These are phyloP conservation scores for Acutogordius australiensis DNA, from an alignment of 2,888 invertebrate species.

Conservation along the genomic window DNA sequence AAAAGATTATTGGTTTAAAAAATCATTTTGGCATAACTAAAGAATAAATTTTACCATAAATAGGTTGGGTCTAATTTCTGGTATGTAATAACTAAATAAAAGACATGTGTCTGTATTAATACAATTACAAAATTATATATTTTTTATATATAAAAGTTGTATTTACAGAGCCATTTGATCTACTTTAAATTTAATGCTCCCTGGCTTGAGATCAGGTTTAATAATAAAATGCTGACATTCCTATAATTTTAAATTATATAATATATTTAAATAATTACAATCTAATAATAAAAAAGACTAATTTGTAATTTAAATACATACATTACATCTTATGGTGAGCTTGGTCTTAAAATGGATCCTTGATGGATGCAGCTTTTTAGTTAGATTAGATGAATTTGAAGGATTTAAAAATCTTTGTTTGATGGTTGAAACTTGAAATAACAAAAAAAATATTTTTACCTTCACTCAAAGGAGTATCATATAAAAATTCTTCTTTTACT, in stretches of 20 bases:
- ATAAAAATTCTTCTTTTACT: no score
- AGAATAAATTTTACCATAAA: no score
- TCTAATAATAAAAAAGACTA: no score
- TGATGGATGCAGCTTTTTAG: background rate
- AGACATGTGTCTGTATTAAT: no score
- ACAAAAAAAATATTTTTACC: constrained; percentile 4
- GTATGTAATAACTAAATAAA: no score
- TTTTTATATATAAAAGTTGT: background rate
- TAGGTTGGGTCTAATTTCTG: no score
- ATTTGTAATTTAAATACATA: background rate
- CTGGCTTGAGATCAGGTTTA: constrained; percentile 9
- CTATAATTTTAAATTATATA: background rate
- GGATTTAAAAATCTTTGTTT: background rate
- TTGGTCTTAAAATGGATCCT: background rate
- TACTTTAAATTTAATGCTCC: background rate
- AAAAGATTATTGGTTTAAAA: no score
- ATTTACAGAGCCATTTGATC: constrained; percentile 5
- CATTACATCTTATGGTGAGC: background rate
- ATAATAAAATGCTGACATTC: constrained; percentile 7
- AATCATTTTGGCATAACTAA: no score
- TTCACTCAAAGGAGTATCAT: no score
- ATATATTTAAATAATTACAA: background rate
- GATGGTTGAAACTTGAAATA: background rate
- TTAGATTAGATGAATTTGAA: background rate
- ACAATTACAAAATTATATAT: no score